Conservation (phyloP, 1,140 invertebrate species). For the Paraescarpia echinospica region DNA sequence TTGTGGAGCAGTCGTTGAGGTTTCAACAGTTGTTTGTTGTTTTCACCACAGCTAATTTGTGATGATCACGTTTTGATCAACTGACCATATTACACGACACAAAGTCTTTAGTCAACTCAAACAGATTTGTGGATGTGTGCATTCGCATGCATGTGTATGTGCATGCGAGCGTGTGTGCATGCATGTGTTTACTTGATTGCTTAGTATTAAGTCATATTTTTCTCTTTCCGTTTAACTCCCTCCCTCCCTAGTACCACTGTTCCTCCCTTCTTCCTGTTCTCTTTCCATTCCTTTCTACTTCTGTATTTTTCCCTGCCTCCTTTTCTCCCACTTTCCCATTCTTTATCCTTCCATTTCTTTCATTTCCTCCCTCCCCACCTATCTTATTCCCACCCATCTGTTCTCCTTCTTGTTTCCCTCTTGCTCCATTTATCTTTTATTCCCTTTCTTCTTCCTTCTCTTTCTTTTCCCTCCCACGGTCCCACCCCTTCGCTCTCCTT, state of each 20-base stretch:
- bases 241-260: too few relatives aligned
- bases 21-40: background rate
- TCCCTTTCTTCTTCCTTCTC: background rate
- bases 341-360: background rate
- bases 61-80: background rate
- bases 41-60: background rate
- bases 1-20: background rate
- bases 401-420: background rate
- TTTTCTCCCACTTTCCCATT: too few relatives aligned
- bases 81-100: background rate
- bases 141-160: too few relatives aligned
- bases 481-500: background rate
- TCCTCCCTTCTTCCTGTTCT: too few relatives aligned
- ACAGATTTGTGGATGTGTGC: too few relatives aligned
- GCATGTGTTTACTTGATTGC: too few relatives aligned
- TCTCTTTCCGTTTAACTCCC: too few relatives aligned
- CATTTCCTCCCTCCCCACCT: background rate
- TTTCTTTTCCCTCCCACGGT: background rate
- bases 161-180: too few relatives aligned
- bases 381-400: background rate
- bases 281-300: too few relatives aligned
- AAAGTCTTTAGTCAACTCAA: background rate
- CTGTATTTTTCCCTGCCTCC: too few relatives aligned
- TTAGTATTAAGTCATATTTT: background rate
- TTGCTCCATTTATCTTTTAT: background rate